Conservation (phyloP, 2,888 invertebrate species). For the Scaptodrosophila latifasciaeformis region DNA sequence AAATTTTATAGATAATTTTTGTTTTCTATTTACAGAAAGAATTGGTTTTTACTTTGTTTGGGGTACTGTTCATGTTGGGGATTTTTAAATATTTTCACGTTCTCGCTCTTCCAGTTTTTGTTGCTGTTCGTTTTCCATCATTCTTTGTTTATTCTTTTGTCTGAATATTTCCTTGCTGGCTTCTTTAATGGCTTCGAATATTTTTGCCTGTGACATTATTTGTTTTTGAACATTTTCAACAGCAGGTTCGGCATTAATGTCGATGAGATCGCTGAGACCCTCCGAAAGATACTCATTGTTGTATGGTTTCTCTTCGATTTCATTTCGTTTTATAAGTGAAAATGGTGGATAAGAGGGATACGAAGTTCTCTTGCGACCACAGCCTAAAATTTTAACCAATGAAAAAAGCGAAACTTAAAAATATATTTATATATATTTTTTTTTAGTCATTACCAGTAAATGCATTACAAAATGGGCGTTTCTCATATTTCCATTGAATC, state of each 20-base stretch:
- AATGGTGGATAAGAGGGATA: slow-evolving; percentile 63
- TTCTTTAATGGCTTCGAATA: slow-evolving; percentile 87
- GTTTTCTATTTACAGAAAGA: slow-evolving; percentile 13
- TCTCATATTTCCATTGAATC: slow-evolving; percentile 78
- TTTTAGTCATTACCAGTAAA: slow-evolving; percentile 81
- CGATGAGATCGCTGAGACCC: slow-evolving; percentile 80
- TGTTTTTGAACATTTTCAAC: slow-evolving; percentile 85
- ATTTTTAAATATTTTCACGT: slow-evolving; percentile 47
- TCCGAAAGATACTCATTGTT: slow-evolving; percentile 78
- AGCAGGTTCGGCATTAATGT: slow-evolving; percentile 82
- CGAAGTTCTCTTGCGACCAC: slow-evolving; percentile 82
- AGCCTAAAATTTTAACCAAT: slow-evolving; percentile 77
- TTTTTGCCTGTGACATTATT: slow-evolving; percentile 83
- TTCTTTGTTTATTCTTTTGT: slow-evolving; percentile 76
- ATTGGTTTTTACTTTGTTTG: too few species aligned
- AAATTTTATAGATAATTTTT: slow-evolving; percentile 30
- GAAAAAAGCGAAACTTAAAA: neutral
- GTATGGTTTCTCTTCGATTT: slow-evolving; percentile 75
- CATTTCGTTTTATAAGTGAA: slow-evolving; percentile 62
- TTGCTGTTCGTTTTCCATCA: slow-evolving; percentile 40
- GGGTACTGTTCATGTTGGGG: too few species aligned
- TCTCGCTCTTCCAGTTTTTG: slow-evolving; percentile 28
- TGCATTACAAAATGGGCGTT: slow-evolving; percentile 91
- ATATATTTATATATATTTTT: too few species aligned
- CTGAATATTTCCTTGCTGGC: slow-evolving; percentile 83